phyloP scores from a whole-genome alignment of 2,113 vertebrate species.

The Phocoena sinus region DNA sequence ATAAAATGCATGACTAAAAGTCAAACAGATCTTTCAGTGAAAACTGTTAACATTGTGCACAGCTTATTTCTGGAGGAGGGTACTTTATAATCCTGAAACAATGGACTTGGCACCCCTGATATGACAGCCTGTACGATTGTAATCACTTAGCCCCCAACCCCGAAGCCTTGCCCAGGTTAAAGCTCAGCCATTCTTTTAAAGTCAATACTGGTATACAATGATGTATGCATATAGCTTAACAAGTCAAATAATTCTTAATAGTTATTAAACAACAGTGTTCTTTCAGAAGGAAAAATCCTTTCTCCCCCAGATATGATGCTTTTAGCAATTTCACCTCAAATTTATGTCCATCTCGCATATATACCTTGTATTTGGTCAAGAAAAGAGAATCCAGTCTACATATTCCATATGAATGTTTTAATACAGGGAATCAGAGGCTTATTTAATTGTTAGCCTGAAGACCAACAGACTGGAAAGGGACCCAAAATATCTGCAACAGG shows the following conservation, averaged over 20 bases:
- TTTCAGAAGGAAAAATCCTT: neutral
- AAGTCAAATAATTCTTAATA: neutral
- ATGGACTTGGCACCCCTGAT: fast-evolving
- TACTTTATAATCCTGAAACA: neutral
- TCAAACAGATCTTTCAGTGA: neutral
- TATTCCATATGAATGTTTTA: neutral
- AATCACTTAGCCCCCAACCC: neutral
- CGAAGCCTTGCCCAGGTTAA: neutral
- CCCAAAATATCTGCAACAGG: neutral
- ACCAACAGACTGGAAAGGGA: neutral
- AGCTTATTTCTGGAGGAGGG: neutral
- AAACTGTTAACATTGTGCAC: neutral
- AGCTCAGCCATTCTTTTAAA: neutral
- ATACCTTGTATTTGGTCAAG: neutral
- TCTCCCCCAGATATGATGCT: neutral
- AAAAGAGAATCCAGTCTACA: neutral
- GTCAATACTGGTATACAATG: neutral
- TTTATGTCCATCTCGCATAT: neutral
- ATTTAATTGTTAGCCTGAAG: fast-evolving
- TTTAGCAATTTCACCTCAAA: neutral
- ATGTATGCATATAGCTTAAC: neutral
- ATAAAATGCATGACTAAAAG: neutral
- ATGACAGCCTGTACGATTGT: fast-evolving
- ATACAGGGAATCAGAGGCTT: neutral
- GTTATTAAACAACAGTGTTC: neutral